Conservation (phyloP, 2,113 vertebrate genomes). For the Alaudala cheleensis region DNA sequence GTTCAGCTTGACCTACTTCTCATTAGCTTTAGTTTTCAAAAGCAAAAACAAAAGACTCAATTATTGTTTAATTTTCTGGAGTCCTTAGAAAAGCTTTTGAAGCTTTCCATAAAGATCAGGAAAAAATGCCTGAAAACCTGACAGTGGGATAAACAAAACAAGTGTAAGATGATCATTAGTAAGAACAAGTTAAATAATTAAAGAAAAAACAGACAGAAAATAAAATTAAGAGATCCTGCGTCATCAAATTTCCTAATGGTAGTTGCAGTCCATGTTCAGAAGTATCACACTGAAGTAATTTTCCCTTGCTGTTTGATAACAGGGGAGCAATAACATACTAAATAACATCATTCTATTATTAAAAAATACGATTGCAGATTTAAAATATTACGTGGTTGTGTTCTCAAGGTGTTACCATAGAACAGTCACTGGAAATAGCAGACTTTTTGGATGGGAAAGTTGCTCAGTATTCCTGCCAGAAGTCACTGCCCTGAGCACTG, state of each 20-base stretch:
- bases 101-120: neutral
- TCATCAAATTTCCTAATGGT: neutral
- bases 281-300: neutral
- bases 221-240: neutral
- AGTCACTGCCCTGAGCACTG: neutral
- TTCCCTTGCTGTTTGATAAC: neutral
- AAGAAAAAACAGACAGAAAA: neutral
- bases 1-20: neutral
- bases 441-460: neutral
- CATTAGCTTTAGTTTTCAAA: conserved; percentile 6
- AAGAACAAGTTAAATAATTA: neutral
- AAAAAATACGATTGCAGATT: neutral
- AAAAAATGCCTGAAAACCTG: neutral
- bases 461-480: neutral
- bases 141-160: neutral
- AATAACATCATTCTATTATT: neutral
- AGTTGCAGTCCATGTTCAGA: neutral
- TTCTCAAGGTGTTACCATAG: neutral
- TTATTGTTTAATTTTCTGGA: neutral
- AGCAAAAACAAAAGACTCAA: neutral
- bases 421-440: neutral
- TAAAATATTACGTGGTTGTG: neutral
- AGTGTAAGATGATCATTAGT: neutral
- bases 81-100: neutral
- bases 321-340: neutral